Evolutionary conservation across 2,888 invertebrate genomes (phyloP).

Genomic region (Campaea margaritaria): DNA sequence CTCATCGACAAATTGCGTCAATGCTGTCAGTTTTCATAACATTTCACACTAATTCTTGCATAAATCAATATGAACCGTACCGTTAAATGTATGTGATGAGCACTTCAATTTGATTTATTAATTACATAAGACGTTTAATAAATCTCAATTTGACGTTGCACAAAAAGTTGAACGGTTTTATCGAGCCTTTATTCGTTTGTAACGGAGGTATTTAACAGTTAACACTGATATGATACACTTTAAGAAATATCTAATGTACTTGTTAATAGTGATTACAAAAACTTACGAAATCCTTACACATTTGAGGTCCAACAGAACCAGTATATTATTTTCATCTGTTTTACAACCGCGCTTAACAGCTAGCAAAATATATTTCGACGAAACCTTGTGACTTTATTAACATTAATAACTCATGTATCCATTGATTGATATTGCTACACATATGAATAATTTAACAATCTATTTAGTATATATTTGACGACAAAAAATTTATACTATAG

Average conservation of each 20-base stretch:
- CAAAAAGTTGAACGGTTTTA: constrained; percentile 14
- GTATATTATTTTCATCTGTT: constrained; percentile 22
- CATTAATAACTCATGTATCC: constrained; percentile 48
- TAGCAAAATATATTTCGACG: constrained; percentile 22
- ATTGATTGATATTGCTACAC: constrained; percentile 57
- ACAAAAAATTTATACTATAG: constrained; percentile 39
- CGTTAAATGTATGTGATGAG: constrained; percentile 22
- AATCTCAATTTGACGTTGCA: constrained; percentile 20
- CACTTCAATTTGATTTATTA: constrained; percentile 27
- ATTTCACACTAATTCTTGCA: constrained; percentile 43
- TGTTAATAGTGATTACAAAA: constrained; percentile 18
- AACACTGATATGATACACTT: constrained; percentile 12
- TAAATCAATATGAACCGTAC: constrained; percentile 32
- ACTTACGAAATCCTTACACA: constrained; percentile 14
- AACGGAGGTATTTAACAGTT: constrained; percentile 8
- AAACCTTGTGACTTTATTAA: constrained; percentile 54
- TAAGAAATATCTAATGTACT: constrained; percentile 13
- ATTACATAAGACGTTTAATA: constrained; percentile 25
- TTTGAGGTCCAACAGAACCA: constrained; percentile 13
- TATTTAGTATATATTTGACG: constrained; percentile 34
- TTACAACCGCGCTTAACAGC: constrained; percentile 20
- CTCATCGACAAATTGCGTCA: constrained; percentile 30
- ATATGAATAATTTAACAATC: constrained; percentile 52
- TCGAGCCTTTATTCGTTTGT: constrained; percentile 14
- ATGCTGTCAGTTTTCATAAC: constrained; percentile 43